These are phyloP conservation scores for Podarcis muralis DNA, from an alignment of 2,113 vertebrate genomes.

Conservation along the genomic window DNA sequence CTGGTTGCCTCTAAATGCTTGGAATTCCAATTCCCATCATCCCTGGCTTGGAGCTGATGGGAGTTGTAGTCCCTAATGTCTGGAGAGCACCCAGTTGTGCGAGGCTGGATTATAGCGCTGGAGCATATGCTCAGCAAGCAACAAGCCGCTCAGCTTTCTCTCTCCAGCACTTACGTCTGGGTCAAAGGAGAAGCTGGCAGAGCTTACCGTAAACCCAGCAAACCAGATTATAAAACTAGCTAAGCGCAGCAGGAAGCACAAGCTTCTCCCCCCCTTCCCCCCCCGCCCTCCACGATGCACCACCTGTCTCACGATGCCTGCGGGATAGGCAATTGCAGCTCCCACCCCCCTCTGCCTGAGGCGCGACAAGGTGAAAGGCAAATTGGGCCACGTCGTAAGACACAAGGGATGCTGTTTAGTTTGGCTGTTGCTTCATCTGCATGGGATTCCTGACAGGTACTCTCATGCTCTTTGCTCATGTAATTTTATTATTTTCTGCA, in stretches of 20 bases:
- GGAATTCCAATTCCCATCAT: background rate
- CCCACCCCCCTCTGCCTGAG: background rate
- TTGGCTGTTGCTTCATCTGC: background rate
- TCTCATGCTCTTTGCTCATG: background rate
- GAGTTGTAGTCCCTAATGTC: background rate
- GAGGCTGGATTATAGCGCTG: background rate
- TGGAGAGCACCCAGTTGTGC: background rate
- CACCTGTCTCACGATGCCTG: background rate
- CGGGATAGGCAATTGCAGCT: background rate
- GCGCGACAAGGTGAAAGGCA: background rate
- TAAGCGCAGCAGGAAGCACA: background rate
- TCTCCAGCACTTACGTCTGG: background rate
- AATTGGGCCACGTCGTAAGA: background rate
- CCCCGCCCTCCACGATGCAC: background rate
- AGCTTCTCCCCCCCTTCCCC: background rate
- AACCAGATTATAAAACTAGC: background rate
- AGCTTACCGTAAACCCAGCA: too few species aligned
- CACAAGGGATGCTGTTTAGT: background rate
- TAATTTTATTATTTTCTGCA: background rate
- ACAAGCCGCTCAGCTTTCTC: background rate
- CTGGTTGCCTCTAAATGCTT: background rate
- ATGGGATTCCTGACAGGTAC: slow-evolving; percentile 1
- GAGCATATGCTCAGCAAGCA: too few species aligned
- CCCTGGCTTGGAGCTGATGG: background rate
- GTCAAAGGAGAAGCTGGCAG: too few species aligned